These are phyloP conservation scores for Spodoptera picta DNA, from an alignment of 2,888 invertebrate genomes.

Conservation along the genomic window DNA sequence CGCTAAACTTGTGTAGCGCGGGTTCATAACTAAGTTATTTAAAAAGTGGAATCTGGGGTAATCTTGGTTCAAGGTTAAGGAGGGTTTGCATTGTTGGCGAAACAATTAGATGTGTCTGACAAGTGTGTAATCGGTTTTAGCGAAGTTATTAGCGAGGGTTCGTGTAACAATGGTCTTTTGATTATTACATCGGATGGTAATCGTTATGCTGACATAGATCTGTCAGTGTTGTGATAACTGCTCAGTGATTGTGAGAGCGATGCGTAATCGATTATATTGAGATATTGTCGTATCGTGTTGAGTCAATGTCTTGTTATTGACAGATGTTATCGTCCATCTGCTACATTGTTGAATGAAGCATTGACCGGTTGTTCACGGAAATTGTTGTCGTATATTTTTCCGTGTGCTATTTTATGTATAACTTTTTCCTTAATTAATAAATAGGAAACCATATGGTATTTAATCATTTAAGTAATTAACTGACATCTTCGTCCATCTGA, in stretches of 20 bases:
- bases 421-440: background rate
- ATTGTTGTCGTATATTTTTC: too few species aligned
- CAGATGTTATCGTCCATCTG: too few species aligned
- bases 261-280: too few species aligned
- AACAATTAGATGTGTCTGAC: slow-evolving; percentile 16
- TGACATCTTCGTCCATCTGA: too few species aligned
- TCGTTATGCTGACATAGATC: background rate
- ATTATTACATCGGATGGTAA: too few species aligned
- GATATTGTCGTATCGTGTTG: too few species aligned
- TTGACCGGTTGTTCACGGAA: too few species aligned
- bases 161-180: background rate
- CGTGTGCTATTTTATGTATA: too few species aligned
- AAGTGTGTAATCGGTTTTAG: slow-evolving; percentile 18
- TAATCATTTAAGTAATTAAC: too few species aligned
- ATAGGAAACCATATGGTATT: background rate
- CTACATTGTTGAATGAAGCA: too few species aligned
- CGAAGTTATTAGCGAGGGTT: slow-evolving; percentile 1
- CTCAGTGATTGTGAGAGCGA: too few species aligned
- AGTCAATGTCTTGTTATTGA: too few species aligned
- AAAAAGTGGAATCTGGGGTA: slow-evolving; percentile 20
- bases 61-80: slow-evolving; percentile 21
- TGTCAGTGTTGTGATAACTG: background rate
- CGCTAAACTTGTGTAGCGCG: slow-evolving; percentile 38
- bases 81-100: slow-evolving; percentile 7
- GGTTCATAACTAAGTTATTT: slow-evolving; percentile 40